These are phyloP conservation scores for Acleris cristana DNA, from an alignment of 2,888 invertebrate species.

Conservation along the genomic window DNA sequence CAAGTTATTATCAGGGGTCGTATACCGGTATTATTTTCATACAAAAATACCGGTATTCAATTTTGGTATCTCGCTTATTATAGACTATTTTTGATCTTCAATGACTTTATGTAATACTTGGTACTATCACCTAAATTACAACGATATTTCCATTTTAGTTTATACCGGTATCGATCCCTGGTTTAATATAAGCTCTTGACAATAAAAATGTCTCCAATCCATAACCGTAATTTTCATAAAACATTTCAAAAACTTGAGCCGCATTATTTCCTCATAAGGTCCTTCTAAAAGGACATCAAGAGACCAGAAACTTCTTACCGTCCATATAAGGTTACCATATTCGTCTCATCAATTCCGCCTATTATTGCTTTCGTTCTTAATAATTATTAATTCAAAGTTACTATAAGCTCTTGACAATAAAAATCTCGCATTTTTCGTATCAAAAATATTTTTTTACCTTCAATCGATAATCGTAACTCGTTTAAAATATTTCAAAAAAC, in stretches of 20 bases:
- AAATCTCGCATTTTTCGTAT: constrained; percentile 17
- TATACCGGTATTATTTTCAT: too few relatives aligned
- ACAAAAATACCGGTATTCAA: too few relatives aligned
- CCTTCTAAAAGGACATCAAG: constrained; percentile 3
- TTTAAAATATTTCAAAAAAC: too few relatives aligned
- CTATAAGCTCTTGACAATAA: constrained; percentile 5
- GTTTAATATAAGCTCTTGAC: constrained; percentile 14
- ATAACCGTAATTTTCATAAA: too few relatives aligned
- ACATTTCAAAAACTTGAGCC: too few relatives aligned
- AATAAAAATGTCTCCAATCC: not conserved
- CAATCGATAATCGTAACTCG: too few relatives aligned
- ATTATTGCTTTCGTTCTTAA: not conserved
- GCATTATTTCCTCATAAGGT: too few relatives aligned
- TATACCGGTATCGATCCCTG: too few relatives aligned
- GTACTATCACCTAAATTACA: not conserved
- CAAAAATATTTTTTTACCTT: constrained; percentile 30
- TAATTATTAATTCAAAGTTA: constrained; percentile 11
- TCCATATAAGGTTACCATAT: constrained; percentile 16
- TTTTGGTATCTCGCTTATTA: too few relatives aligned
- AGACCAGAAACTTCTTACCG: constrained; percentile 44
- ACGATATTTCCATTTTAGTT: too few relatives aligned
- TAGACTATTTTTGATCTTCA: too few relatives aligned
- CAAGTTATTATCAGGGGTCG: constrained; percentile 1
- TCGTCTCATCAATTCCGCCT: not conserved
- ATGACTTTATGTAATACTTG: too few relatives aligned